Base-by-base conservation (phyloP, 2,888 invertebrate genomes). In the Epinotia brunnichana region DNA sequence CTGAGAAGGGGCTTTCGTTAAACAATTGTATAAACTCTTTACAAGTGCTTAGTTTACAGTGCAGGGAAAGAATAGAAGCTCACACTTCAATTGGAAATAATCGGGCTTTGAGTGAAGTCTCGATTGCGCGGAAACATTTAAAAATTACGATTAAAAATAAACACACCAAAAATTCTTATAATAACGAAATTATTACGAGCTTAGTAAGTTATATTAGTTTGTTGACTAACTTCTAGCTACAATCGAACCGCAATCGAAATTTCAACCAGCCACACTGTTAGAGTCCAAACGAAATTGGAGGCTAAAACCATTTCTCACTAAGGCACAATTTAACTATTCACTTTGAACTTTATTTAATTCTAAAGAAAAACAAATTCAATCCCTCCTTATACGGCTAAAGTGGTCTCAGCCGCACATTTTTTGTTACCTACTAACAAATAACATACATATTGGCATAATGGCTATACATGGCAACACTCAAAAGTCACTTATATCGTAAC, bases 271-370 rank as follows among this genome's bases (percentile, higher is more conserved):
- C 68, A 56, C 61, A 56, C 29, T 66, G 72, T 67, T n/a, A 29
- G 61, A 63, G 74, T 83, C 84, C 86, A 86, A 87, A 87, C 80
- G 79, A 87, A 90, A 89, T 87, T 86, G 85, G 84, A 83, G 82
- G 86, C 85, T 87, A 87, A n/a, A 87, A 84, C 85, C 80, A 86
- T 87, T 86, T 84, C 82, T 86, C 90, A 89, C 92, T 92, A 93
- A 93, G 92, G 92, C 92, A 93, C 92, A 91, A 92, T 92, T 91
- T 90, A 88, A 89, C 87, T 90, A 89, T 91, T 84, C 86, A 84
- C 82, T 91, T 92, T 92, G 92, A 91, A 92, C 91, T 92, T 90
- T 88, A 88, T 90, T 88, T 86, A 85, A 87, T 76, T 85, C 87
- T 89, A 87, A 91, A 86, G 88, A 84, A 91, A 56, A 91, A 88